Base-by-base conservation (phyloP, 2,797 vertebrate species). In the Buphagus erythrorhynchus region DNA sequence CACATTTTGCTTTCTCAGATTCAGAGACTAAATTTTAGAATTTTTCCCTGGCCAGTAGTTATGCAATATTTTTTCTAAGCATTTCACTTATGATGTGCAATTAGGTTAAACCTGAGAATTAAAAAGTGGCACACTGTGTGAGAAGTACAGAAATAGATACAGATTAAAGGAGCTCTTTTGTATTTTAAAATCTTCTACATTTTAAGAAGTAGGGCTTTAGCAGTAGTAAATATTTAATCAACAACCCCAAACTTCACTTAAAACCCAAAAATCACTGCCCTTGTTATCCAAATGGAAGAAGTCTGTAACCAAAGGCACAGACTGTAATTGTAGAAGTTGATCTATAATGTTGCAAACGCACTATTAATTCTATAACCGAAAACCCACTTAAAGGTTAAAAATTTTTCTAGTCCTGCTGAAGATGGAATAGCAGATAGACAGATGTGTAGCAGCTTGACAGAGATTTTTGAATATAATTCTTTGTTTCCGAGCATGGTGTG, bases 101-200 rank as follows among this genome's bases (percentile, higher is more conserved):
- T 95, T 89, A 85, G 74, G n/a, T 79, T 96, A 89, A 92, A 82
- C 55, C 29, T 42, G 68, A 85, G 83, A 92, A 85, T 71, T 87
- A 71, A 77, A 90, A 79, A 67, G 18, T 48, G 59, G 29, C 59
- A 74, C 26, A 42, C 36, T 85, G 48, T 58, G 46, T 79, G 42
- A 93, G 71, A 40, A 59, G 38, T 71, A 67, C 78, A 85, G 65
- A 85, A 95, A 96, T 85, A 95, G 57, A 76, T 85, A 61, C 57
- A 35, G 49, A 82, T 95, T 91, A 87, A 79, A 87, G 57, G 79
- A 80, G 33, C 38, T 85, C 24, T 87, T 93, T 85, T 92, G 67
- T 94, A 36, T 82, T 48, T 89, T 91, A 82, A 85, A 82, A 73
- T 79, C 43, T n/a, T 72, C 48, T 45, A 28, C 18, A 18, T 90